These are phyloP conservation scores for Drosophila basisetae DNA, from an alignment of 2,888 invertebrate species.

Conservation along the genomic window DNA sequence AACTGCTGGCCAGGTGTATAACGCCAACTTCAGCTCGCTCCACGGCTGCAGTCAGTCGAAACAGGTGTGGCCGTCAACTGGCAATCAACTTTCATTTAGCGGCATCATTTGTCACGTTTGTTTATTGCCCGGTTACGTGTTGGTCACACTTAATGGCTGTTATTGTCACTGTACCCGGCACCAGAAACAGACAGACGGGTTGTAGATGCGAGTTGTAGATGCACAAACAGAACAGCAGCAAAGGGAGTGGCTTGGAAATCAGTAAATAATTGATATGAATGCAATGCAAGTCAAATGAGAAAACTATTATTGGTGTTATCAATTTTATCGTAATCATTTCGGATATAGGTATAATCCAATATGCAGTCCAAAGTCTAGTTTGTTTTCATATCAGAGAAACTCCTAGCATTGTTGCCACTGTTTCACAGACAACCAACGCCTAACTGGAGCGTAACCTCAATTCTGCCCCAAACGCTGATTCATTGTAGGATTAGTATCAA, in stretches of 20 bases:
- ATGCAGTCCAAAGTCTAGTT: not conserved
- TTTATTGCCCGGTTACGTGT: conserved; percentile 80
- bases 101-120: conserved; percentile 85
- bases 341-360: not conserved
- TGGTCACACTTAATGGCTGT: conserved; percentile 75
- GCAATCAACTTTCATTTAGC: conserved; percentile 85
- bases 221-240: conserved; percentile 1
- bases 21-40: conserved; percentile 8
- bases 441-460: conserved; percentile 50
- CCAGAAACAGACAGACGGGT: conserved; percentile 2
- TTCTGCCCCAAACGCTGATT: conserved; percentile 41
- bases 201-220: not conserved
- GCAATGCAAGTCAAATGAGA: not conserved
- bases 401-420: not conserved
- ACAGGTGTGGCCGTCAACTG: conserved; percentile 78
- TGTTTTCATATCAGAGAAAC: not conserved
- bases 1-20: conserved; percentile 13
- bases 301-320: not conserved
- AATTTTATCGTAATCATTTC: not conserved
- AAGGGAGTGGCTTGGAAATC: not conserved
- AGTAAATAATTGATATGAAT: conserved; percentile 21
- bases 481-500: conserved; percentile 20
- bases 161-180: conserved; percentile 56
- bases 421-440: conserved; percentile 7
- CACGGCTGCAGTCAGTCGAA: conserved; percentile 28